A percentile compares a stretch with the other conserved stretches of the same genome.
phyloP scores from a whole-genome alignment of 2,888 invertebrate genomes.

The Panorpa germanica region DNA sequence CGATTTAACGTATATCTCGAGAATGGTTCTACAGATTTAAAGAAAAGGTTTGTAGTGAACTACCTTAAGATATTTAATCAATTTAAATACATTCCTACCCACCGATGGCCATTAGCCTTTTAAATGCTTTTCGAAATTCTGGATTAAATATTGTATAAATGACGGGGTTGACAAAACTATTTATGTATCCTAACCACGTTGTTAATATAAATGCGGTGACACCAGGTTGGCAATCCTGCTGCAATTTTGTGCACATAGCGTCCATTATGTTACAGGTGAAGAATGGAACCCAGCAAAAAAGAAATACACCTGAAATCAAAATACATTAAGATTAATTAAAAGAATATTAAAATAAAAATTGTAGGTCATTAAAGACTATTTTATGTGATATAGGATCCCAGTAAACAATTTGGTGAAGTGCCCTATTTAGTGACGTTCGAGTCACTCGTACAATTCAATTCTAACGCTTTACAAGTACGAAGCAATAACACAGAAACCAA shows the following conservation, averaged over 20 bases:
- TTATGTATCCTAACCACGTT: conserved; percentile 98
- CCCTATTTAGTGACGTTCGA: too few relatives aligned
- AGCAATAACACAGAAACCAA: too few relatives aligned
- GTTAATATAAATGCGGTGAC: conserved; percentile 83
- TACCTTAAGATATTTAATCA: conserved; percentile 8
- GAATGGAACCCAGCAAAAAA: conserved; percentile 98
- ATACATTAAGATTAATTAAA: conserved; percentile 11
- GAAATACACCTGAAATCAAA: conserved; percentile 73
- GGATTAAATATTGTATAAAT: conserved; percentile 94
- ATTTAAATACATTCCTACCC: too few relatives aligned
- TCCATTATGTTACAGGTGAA: conserved; percentile 96
- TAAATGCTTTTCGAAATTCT: conserved; percentile 96
- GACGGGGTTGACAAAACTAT: conserved; percentile 82
- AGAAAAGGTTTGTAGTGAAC: not conserved
- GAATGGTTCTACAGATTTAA: too few relatives aligned
- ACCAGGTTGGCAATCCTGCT: conserved; percentile 60
- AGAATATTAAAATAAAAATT: conserved; percentile 8
- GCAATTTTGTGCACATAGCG: conserved; percentile 82
- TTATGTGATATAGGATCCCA: too few relatives aligned
- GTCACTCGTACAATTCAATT: too few relatives aligned
- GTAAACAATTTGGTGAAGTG: too few relatives aligned
- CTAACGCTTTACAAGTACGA: too few relatives aligned
- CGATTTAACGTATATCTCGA: too few relatives aligned
- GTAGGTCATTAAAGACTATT: conserved; percentile 4
- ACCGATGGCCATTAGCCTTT: conserved; percentile 67